Percentiles rank a stretch among this genome's conserved stretches.
Evolutionary conservation across 2,113 vertebrate genomes (phyloP).

Genomic region (Paradisaea rubra): DNA sequence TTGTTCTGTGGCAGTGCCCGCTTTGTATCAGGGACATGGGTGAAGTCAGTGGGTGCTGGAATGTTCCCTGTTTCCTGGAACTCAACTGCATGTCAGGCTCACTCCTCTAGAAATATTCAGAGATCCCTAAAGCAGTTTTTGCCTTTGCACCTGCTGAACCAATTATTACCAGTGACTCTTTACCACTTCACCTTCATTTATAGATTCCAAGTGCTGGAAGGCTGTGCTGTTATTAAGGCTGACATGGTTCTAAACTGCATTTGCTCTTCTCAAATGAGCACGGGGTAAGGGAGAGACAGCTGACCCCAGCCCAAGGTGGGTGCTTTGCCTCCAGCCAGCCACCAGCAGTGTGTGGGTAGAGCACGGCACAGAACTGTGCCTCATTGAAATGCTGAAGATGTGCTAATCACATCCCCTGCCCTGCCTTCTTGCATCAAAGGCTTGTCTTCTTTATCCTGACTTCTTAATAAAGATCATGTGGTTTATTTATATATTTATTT

Average conservation of each 20-base stretch:
- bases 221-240: background rate
- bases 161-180: background rate
- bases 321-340: background rate
- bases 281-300: background rate
- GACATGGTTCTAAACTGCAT: background rate
- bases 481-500: conserved; percentile 49
- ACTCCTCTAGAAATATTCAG: background rate
- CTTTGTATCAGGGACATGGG: background rate
- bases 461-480: conserved; percentile 32
- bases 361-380: background rate
- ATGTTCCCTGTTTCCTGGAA: background rate
- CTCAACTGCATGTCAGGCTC: background rate
- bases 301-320: background rate
- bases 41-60: background rate
- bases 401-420: background rate
- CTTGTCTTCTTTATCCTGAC: background rate
- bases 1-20: background rate
- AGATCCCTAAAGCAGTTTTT: background rate
- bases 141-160: background rate
- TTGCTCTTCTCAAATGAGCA: background rate
- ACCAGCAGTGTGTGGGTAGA: rapidly evolving
- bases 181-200: background rate
- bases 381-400: conserved; percentile 17
- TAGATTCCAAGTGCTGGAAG: background rate
- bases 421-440: conserved; percentile 25